These are phyloP conservation scores for Kryptolebias ocellatus DNA, from an alignment of 2,797 vertebrate species.

Conservation along the genomic window DNA sequence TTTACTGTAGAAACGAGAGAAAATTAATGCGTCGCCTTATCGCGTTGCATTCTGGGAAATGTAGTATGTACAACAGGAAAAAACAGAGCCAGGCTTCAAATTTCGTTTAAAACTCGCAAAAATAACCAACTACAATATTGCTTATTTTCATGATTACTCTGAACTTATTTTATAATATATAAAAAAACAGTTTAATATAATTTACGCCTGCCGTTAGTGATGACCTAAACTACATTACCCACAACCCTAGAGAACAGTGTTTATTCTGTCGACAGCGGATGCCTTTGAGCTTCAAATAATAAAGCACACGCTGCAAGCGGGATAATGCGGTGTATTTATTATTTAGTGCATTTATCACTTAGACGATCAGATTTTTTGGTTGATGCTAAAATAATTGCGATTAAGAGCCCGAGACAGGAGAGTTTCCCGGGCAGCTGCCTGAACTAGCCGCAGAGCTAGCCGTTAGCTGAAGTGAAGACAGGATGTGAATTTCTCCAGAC, in stretches of 20 bases:
- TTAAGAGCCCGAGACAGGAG: not conserved
- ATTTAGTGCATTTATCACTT: not conserved
- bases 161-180: accelerated
- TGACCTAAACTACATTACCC: constrained; percentile 74
- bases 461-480: constrained; percentile 41
- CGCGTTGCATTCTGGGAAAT: constrained; percentile 61
- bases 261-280: constrained; percentile 58
- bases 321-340: constrained; percentile 9
- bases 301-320: constrained; percentile 41
- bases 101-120: not conserved
- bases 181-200: accelerated
- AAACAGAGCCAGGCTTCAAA: not conserved
- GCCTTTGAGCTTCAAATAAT: constrained; percentile 46
- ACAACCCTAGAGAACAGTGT: constrained; percentile 41
- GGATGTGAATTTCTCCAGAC: constrained; percentile 56
- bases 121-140: accelerated
- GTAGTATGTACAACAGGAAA: constrained; percentile 9
- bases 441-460: constrained; percentile 30
- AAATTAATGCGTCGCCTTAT: accelerated
- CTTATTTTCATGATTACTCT: accelerated
- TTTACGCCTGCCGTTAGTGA: accelerated
- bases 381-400: not conserved
- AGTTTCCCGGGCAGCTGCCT: not conserved
- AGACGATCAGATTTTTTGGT: not conserved
- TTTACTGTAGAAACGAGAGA: not conserved